Base-by-base conservation (phyloP, 2,113 vertebrate species). In the Pan paniscus region DNA sequence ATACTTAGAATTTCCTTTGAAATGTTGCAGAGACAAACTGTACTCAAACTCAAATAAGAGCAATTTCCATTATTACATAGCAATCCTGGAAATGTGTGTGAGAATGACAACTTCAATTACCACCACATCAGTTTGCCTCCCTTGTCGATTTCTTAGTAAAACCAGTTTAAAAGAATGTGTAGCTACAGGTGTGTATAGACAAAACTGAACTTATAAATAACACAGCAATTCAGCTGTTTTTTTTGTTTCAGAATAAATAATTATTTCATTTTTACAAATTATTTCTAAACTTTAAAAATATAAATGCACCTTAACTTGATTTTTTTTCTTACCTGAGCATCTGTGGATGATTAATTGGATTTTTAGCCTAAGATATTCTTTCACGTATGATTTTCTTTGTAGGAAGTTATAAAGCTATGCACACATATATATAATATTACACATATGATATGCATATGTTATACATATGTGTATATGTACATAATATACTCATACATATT, bases 191-290 rank as follows among this genome's bases (percentile, higher is more conserved):
- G 57, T 16, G 5, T 38, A 4, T 20, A 67, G 38, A 75, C 6
- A 73, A 59, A 76, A 85, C 32, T 90, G 32, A 93, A 70, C 64
- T 89, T 76, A 13, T 48, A 86, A 70, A 64, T 59, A 78, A 57
- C 8, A 87, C 1, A 81, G 10, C 38, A 86, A 38, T 83, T 61
- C 27, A 97, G 9, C 30, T 76, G 8, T 68, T 89, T 43, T 27
- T 38, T 93, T 97, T 82, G n/a, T 73, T 96, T 89, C 48, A 73
- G 16, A 91, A 91, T 68, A n/a, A 86, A 75, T 76, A 70, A 85
- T 30, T 38, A 93, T 81, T 94, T 86, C 9, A 38, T 35, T 90
- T 90, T 73, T 90, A 38, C n/a, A 23, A 73, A 57, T 80, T 43
- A 57, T 73, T 86, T 91, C 12, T 20, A 35, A 18, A 50, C 25